Evolutionary conservation across 1,140 invertebrate species (phyloP), one percentile per base, ranked within the genome.

Genomic region (Lordiphosa collinella): DNA sequence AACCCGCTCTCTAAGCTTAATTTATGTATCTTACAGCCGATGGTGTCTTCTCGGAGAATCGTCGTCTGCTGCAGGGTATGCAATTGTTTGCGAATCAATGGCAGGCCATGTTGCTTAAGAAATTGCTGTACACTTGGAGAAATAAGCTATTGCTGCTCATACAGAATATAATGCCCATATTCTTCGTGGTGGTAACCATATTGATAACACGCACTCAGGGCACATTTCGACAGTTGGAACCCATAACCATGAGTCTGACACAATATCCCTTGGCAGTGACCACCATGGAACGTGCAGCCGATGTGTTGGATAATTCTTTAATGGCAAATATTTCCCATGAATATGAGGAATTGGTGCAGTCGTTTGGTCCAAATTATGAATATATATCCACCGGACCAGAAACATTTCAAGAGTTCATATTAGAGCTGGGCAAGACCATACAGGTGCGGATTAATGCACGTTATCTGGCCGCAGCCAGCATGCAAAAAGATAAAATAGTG

Each of bases 31-130:
- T 74, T 85, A 36, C 60, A 87, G 84, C 79, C 34, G 66, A 78
- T 9, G 49, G 52, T 25, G 62, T 59, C 7, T 75, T 88, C 13
- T 48, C 70, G n/a, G 61, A 76, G 9, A 70, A 70, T 13, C 49
- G 49, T 1, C 58, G 63, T 0, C 18, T 68, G 12, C 44, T 88
- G 1, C 62, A 65, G 8, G 86, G 86, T 4, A 31, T 52, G 14
- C 40, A 78, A 38, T 36, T 88, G 1, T 56, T 51, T 0, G 9
- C 37, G 1, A 92, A 93, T 46, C 93, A 94, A 76, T 91, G 92
- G 70, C 87, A 88, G 22, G 93, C 92, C 0, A 93, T 93, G 91
- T 75, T 93, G 12, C 82, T 92, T 18, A 94, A 94, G 67, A 91
- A 92, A 49, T 68, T 90, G 2, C 89, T 92, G 8, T 91, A 91